Evolutionary conservation across 2,888 invertebrate species (phyloP).

Genomic region (Masnerella sp.): DNA sequence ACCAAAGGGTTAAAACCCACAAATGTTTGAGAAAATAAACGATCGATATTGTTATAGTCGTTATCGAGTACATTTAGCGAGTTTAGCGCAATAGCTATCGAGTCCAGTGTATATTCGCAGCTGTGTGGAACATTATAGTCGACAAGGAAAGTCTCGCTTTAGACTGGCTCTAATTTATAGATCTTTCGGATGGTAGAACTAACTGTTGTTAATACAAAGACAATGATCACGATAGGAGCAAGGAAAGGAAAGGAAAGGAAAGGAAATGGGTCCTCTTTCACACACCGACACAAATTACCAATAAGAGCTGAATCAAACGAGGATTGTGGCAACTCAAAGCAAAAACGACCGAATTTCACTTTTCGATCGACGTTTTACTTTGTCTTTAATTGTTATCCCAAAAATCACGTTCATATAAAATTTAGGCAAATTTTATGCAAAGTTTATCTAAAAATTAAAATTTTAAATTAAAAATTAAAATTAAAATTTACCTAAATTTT

Average conservation of each 20-base stretch:
- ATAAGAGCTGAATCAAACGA: constrained; percentile 35
- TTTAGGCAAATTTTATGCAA: too few species aligned
- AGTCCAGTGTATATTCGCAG: constrained; percentile 41
- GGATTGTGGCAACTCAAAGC: too few species aligned
- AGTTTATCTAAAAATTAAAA: too few species aligned
- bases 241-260: neutral
- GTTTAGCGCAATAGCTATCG: constrained; percentile 53
- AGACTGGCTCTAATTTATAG: constrained; percentile 70
- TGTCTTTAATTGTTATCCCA: too few species aligned
- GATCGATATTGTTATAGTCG: constrained; percentile 56
- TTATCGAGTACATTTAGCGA: constrained; percentile 41
- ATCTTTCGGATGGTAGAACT: constrained; percentile 59
- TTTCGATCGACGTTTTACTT: too few species aligned
- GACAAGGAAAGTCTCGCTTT: constrained; percentile 59
- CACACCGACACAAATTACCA: neutral
- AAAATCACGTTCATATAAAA: too few species aligned
- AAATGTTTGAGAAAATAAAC: constrained; percentile 17
- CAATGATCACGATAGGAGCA: constrained; percentile 2
- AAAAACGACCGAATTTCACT: too few species aligned
- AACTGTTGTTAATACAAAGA: constrained; percentile 37
- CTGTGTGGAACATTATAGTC: constrained; percentile 52
- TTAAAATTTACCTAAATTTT: too few species aligned
- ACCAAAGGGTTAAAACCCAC: too few species aligned
- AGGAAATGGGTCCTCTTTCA: constrained; percentile 5
- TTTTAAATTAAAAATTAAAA: too few species aligned